These are phyloP conservation scores for Damaliscus lunatus DNA, from an alignment of 2,113 vertebrate species.

Conservation along the genomic window DNA sequence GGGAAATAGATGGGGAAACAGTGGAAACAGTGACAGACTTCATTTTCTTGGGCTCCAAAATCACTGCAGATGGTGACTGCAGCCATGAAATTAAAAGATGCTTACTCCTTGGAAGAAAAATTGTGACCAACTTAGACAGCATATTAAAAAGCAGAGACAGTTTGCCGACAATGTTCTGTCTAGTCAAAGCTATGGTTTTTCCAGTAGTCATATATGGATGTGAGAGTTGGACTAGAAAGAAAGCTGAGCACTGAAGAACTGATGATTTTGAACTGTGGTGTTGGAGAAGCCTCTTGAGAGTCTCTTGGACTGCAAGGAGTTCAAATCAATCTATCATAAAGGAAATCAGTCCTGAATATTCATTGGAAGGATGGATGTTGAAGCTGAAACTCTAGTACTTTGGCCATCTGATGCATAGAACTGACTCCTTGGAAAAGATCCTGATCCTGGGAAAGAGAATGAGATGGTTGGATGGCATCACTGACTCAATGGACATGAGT, in stretches of 20 bases:
- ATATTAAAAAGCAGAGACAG: neutral
- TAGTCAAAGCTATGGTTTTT: neutral
- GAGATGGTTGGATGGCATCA: neutral
- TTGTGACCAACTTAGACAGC: neutral
- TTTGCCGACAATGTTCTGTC: neutral
- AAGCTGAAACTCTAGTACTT: neutral
- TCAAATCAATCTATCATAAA: neutral
- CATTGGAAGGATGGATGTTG: neutral
- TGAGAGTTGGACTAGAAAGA: neutral
- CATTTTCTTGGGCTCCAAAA: neutral
- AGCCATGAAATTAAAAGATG: neutral
- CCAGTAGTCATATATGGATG: neutral
- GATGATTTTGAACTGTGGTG: neutral
- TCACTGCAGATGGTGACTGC: neutral
- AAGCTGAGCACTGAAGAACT: neutral
- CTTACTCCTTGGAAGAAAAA: neutral
- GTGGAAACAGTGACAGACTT: neutral
- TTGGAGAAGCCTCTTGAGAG: neutral
- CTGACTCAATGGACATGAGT: neutral
- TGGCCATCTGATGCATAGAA: neutral
- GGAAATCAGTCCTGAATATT: neutral
- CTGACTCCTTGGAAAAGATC: neutral
- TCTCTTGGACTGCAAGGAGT: neutral
- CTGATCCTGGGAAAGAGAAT: neutral
- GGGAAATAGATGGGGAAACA: neutral